Base-by-base conservation (phyloP, 2,797 vertebrate species). In the Tarsius wallacei region DNA sequence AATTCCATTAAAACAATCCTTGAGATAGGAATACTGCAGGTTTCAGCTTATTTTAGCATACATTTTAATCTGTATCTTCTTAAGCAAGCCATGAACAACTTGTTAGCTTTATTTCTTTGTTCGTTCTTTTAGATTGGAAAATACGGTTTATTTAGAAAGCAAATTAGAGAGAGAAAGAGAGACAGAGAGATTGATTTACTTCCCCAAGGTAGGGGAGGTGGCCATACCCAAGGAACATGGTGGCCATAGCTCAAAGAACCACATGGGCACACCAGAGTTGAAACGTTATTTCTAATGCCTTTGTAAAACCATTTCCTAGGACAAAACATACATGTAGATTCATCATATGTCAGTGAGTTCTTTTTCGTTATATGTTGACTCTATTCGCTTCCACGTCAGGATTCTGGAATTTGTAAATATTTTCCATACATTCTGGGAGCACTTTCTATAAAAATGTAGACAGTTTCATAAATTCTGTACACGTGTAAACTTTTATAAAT, bases 81-180 rank as follows among this genome's bases (percentile, higher is more conserved):
- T 91, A 91, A 71, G 10, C 90, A 64, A 80, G 26, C 93, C 11
- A n/a, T 71, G n/a, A 68, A 93, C 93, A 70, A 49, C 21, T 88
- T 91, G 15, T 91, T 85, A 74, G 7, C 26, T 74, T 95, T 26
- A 80, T 77, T 80, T 42, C 42, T 42, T 42, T 42, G 42, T 42
- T 42, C 7, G 7, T 42, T 42, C 42, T 42, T 42, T 42, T 42
- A 42, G 42, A 42, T 42, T 42, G 42, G 42, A 42, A 42, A 42
- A 42, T 42, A 42, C 42, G 42, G 42, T 42, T 42, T 42, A 42
- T 42, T 42, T 42, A 42, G 42, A 42, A 42, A 42, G 42, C 42
- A 42, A 42, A 42, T 42, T 42, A 42, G 42, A 42, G 42, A 42
- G 42, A 42, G 4, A 42, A 42, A 42, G 42, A 42, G 42, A 42